Conservation (phyloP, 2,888 invertebrate species). For the Agrochola lota region DNA sequence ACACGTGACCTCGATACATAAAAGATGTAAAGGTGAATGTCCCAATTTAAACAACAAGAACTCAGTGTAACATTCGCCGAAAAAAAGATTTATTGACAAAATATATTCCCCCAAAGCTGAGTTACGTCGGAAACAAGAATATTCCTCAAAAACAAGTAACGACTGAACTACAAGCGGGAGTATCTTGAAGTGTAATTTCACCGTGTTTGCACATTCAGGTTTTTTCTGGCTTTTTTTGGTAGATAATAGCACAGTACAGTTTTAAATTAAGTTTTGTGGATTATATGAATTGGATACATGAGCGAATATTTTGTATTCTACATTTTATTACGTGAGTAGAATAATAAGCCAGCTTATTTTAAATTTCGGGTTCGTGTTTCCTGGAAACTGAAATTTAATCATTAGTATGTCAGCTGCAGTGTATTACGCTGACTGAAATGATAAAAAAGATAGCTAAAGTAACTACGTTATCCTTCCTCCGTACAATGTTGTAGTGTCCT, state of each 20-base stretch:
- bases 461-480: background rate
- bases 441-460: background rate
- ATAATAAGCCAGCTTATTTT: conserved; percentile 19
- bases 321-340: conserved; percentile 12
- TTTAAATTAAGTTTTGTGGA: conserved; percentile 38
- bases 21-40: conserved; percentile 23
- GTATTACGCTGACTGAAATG: background rate
- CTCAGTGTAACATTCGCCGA: conserved; percentile 10
- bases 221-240: conserved; percentile 26
- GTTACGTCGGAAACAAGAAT: conserved; percentile 37
- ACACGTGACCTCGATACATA: conserved; percentile 8
- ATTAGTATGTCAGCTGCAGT: conserved; percentile 30
- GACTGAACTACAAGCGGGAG: conserved; percentile 21
- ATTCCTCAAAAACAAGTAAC: conserved; percentile 44
- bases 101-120: conserved; percentile 20
- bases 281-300: conserved; percentile 11
- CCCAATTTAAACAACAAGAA: conserved; percentile 45
- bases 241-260: conserved; percentile 28
- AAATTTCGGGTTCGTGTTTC: conserved; percentile 1
- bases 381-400: conserved; percentile 10
- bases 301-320: conserved; percentile 18
- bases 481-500: background rate
- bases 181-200: conserved; percentile 44
- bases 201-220: conserved; percentile 33
- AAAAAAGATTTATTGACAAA: conserved; percentile 47